phyloP scores from a whole-genome alignment of 2,888 invertebrate genomes.

The Oscheius myriophilus region DNA sequence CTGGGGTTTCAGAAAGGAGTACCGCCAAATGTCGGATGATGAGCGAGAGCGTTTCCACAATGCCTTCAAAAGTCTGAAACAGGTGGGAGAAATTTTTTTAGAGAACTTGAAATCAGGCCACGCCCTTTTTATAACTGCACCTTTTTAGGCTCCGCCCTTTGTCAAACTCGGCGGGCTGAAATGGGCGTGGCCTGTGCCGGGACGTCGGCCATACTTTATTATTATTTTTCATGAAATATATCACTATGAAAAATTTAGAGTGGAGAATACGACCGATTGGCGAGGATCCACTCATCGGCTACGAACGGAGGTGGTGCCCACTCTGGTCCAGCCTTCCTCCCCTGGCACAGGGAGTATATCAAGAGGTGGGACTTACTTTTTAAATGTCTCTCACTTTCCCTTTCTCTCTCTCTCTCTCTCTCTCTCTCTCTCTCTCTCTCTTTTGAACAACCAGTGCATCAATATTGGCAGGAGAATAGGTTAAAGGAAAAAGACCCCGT shows the following conservation, averaged over 20 bases:
- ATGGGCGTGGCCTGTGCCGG: no score
- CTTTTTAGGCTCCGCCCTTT: background rate
- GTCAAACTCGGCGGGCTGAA: no score
- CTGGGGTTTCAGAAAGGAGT: constrained; percentile 52
- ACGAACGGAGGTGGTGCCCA: constrained; percentile 63
- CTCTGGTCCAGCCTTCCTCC: constrained; percentile 65
- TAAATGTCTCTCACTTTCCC: no score
- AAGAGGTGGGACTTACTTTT: constrained; percentile 47
- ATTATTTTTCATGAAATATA: no score
- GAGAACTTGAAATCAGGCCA: background rate
- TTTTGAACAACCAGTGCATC: no score
- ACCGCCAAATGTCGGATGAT: constrained; percentile 66
- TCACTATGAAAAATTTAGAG: constrained; percentile 37
- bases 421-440: constrained; percentile 32
- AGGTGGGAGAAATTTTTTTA: constrained; percentile 31
- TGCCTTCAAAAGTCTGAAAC: constrained; percentile 42
- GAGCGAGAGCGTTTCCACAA: constrained; percentile 56
- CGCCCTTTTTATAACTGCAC: background rate
- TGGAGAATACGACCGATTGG: constrained; percentile 51
- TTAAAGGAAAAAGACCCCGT: no score
- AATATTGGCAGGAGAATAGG: background rate
- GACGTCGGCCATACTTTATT: no score
- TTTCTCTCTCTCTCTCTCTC: constrained; percentile 16
- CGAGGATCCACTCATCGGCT: constrained; percentile 59
- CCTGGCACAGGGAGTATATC: constrained; percentile 67